Evolutionary conservation across 2,888 invertebrate species (phyloP).

Genomic region (Diaprepes abbreviatus): DNA sequence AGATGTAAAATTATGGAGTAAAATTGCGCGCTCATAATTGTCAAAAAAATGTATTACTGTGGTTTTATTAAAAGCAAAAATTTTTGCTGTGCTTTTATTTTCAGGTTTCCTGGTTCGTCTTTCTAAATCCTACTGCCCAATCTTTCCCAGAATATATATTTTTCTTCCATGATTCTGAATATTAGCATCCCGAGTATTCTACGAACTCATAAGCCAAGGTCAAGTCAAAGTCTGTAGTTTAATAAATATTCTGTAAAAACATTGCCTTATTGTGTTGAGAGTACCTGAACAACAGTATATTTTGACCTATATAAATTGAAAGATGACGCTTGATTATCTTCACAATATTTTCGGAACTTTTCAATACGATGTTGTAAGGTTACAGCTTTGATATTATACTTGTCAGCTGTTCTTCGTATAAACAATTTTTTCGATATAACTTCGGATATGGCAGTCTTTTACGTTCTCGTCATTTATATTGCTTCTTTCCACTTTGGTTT

Average conservation of each 20-base stretch:
- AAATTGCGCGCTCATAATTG: not conserved
- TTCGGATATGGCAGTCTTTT: not conserved
- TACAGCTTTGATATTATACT: not conserved
- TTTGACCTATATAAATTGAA: not conserved
- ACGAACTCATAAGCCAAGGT: not conserved
- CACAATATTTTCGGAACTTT: not conserved
- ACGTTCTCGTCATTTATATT: not conserved
- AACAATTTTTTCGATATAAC: not conserved
- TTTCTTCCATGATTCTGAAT: not conserved
- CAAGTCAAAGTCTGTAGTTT: not conserved
- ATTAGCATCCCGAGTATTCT: not conserved
- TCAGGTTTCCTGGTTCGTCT: not conserved
- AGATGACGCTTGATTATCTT: not conserved
- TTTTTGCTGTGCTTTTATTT: not conserved
- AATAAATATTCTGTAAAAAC: not conserved
- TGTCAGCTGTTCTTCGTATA: not conserved
- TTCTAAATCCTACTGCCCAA: not conserved
- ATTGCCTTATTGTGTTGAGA: not conserved
- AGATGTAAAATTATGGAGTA: not conserved
- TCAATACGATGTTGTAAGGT: not conserved
- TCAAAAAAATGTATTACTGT: not conserved
- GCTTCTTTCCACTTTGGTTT: not conserved
- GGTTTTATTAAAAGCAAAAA: not conserved
- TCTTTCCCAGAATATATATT: no score
- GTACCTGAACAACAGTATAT: not conserved